Evolutionary conservation across 2,113 vertebrate genomes (phyloP).

Genomic region (Phaethornis superciliosus): DNA sequence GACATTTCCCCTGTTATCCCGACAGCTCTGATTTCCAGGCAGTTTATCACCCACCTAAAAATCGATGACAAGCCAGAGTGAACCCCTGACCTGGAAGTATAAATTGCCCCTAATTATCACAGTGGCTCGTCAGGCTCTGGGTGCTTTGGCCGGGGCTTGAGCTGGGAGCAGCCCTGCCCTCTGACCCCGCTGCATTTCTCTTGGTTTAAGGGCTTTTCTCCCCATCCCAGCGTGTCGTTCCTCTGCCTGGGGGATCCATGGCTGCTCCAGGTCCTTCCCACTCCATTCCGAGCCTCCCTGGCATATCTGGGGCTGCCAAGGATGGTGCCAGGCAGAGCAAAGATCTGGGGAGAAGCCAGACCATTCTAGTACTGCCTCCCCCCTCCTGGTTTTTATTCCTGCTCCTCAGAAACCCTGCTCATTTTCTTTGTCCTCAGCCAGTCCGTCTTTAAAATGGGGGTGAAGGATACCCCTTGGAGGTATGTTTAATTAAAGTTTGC

Average conservation of each 20-base stretch:
- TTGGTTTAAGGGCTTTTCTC: slow-evolving; percentile 48
- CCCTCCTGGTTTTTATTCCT: not conserved
- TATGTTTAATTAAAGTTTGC: slow-evolving; percentile 50
- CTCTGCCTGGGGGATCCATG: not conserved
- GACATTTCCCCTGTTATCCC: slow-evolving; percentile 24
- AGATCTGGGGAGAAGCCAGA: rapidly evolving
- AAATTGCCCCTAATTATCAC: slow-evolving; percentile 69
- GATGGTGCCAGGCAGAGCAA: not conserved
- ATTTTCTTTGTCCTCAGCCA: slow-evolving; percentile 21
- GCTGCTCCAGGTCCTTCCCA: rapidly evolving
- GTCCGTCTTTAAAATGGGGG: not conserved
- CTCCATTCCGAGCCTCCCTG: not conserved
- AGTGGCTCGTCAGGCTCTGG: not conserved
- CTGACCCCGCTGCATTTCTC: slow-evolving; percentile 38
- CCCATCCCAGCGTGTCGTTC: not conserved
- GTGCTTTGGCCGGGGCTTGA: not conserved
- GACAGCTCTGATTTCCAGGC: slow-evolving; percentile 41
- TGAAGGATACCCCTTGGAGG: slow-evolving; percentile 1
- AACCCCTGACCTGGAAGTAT: slow-evolving; percentile 63
- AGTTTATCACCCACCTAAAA: slow-evolving; percentile 65
- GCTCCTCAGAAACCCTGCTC: not conserved
- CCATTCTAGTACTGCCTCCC: not conserved
- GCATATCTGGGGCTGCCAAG: not conserved
- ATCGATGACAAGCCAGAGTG: slow-evolving; percentile 64
- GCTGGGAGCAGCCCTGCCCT: slow-evolving; percentile 41